Percentiles rank a stretch among this genome's conserved stretches.
Evolutionary conservation across 1,140 invertebrate genomes (phyloP).

Genomic region (Bicyclus anynana): DNA sequence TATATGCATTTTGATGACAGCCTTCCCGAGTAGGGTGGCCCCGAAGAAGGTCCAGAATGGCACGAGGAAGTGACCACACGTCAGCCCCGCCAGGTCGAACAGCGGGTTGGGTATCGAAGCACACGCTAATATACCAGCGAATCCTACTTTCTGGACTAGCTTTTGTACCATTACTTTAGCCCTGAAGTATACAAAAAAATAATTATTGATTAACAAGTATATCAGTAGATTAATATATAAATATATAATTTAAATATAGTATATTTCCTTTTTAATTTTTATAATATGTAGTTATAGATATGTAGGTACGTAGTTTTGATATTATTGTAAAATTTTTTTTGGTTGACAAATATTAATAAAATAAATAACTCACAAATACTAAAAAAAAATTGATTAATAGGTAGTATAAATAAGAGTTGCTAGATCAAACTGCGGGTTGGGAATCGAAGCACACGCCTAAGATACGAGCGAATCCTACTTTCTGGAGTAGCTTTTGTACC

Average conservation of each 20-base stretch:
- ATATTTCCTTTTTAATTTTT: too few relatives aligned
- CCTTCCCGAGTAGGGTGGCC: constrained; percentile 98
- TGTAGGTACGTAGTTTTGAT: too few relatives aligned
- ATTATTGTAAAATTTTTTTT: too few relatives aligned
- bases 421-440: constrained; percentile 99
- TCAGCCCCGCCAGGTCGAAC: constrained; percentile 99
- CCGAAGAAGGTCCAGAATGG: constrained; percentile 99
- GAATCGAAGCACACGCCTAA: constrained; percentile 97
- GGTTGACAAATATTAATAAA: too few relatives aligned
- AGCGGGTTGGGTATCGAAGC: constrained; percentile 99
- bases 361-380: too few relatives aligned
- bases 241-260: too few relatives aligned
- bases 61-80: constrained; percentile 98
- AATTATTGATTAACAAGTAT: too few relatives aligned
- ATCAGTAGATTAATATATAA: too few relatives aligned
- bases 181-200: constrained; percentile 53
- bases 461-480: constrained; percentile 98
- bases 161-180: constrained; percentile 93
- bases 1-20: constrained; percentile 99
- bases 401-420: too few relatives aligned
- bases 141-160: constrained; percentile 96
- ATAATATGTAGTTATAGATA: too few relatives aligned
- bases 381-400: too few relatives aligned
- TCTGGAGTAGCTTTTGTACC: constrained; percentile 95
- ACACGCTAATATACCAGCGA: constrained; percentile 97